Evolutionary conservation across 2,888 invertebrate genomes (phyloP).

Genomic region (Lottia scabra): DNA sequence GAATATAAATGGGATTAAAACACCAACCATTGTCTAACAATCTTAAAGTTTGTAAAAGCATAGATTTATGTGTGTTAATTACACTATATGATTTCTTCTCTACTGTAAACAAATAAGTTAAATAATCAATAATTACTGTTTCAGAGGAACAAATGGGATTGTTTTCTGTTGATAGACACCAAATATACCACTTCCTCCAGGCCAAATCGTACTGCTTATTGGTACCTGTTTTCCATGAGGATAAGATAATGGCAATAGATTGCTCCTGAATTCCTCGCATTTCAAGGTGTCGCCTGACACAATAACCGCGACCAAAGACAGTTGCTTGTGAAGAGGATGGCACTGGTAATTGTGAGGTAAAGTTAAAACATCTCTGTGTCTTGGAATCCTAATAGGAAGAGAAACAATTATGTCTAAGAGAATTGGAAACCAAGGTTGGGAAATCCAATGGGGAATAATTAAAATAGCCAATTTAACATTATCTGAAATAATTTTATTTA

Average conservation of each 20-base stretch:
- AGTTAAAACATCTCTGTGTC: neutral
- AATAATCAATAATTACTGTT: too few relatives aligned
- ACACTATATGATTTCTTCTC: neutral
- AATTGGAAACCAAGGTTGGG: neutral
- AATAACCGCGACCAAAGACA: neutral
- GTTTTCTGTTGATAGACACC: neutral
- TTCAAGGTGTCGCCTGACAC: neutral
- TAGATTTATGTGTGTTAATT: constrained; percentile 2
- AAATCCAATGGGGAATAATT: neutral
- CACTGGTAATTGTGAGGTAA: neutral
- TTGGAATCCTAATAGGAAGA: neutral
- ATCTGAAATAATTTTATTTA: neutral
- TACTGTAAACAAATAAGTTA: neutral
- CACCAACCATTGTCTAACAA: neutral
- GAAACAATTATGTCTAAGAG: neutral
- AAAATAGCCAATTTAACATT: neutral
- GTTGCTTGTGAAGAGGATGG: neutral
- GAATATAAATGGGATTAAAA: neutral
- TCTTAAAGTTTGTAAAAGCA: neutral
- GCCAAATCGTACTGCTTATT: neutral
- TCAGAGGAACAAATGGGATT: too few relatives aligned
- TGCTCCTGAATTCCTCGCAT: neutral
- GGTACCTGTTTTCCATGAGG: neutral
- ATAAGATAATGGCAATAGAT: neutral
- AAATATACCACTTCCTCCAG: neutral